Conservation (phyloP, 2,888 invertebrate species). For the Troides oblongomaculatus region DNA sequence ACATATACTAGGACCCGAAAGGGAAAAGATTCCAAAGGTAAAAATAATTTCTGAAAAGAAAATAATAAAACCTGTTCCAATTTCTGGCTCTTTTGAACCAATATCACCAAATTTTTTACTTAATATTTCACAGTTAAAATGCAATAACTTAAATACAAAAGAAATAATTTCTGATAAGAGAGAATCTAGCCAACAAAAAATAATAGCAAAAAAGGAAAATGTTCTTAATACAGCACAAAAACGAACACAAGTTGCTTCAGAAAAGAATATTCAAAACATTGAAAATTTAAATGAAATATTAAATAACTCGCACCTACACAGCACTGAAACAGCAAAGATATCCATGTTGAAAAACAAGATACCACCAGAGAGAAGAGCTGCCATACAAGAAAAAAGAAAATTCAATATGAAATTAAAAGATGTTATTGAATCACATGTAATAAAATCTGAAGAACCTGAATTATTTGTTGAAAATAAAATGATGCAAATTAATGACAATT, state of each 20-base stretch:
- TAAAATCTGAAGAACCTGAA: constrained; percentile 32
- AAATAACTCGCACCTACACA: neutral
- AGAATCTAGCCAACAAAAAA: constrained; percentile 23
- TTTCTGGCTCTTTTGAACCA: constrained; percentile 48
- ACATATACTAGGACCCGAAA: neutral
- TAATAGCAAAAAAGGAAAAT: neutral
- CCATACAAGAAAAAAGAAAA: constrained; percentile 64
- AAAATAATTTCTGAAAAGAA: constrained; percentile 63
- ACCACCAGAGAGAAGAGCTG: constrained; percentile 59
- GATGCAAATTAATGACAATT: constrained; percentile 10
- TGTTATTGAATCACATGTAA: constrained; percentile 55
- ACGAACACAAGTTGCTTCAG: neutral
- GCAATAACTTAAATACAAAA: constrained; percentile 23
- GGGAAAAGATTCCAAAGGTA: constrained; percentile 41
- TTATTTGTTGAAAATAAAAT: constrained; percentile 23
- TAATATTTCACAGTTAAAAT: constrained; percentile 39
- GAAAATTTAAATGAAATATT: constrained; percentile 4
- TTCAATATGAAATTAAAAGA: constrained; percentile 70
- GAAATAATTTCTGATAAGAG: constrained; percentile 23
- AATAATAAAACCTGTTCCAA: constrained; percentile 47
- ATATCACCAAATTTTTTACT: constrained; percentile 52
- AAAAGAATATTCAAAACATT: constrained; percentile 13
- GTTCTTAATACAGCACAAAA: constrained; percentile 7
- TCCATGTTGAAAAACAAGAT: constrained; percentile 46
- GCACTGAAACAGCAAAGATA: constrained; percentile 25